A percentile compares a stretch with the other conserved stretches of the same genome.
Evolutionary conservation across 2,113 vertebrate species (phyloP).

Genomic region (Gallinago paraguaiae): DNA sequence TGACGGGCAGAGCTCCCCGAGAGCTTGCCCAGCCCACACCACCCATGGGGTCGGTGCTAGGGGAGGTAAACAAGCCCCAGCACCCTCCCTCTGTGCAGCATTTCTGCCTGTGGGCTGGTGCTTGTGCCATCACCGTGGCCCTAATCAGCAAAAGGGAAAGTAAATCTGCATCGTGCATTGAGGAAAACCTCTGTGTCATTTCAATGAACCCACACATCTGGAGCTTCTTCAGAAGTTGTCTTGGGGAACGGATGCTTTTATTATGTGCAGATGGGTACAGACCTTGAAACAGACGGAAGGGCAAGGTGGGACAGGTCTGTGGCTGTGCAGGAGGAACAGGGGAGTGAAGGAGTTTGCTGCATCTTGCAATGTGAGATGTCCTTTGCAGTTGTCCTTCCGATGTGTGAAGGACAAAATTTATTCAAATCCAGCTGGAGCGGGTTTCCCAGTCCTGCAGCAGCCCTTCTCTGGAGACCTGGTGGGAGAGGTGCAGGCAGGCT

Average conservation of each 20-base stretch:
- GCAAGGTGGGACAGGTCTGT: not conserved
- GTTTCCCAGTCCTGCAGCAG: not conserved
- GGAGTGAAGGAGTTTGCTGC: not conserved
- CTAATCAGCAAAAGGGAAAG: not conserved
- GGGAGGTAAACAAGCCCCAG: not conserved
- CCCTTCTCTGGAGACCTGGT: not conserved
- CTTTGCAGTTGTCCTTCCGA: not conserved
- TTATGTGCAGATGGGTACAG: not conserved
- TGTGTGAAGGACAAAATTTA: not conserved
- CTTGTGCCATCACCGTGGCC: not conserved
- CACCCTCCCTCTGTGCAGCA: fast-evolving
- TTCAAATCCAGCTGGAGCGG: not conserved
- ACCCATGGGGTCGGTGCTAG: not conserved
- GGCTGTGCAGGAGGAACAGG: not conserved
- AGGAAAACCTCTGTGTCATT: not conserved
- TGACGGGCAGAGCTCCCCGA: not conserved
- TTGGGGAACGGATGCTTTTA: not conserved
- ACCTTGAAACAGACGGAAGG: not conserved
- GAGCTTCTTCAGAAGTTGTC: not conserved
- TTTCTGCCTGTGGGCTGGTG: not conserved
- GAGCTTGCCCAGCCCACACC: not conserved
- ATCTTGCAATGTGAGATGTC: not conserved
- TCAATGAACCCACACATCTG: not conserved
- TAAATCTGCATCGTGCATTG: not conserved
- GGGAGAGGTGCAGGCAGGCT: not conserved